Base-by-base conservation (phyloP, 2,888 invertebrate species). In the Cryptus viduatorius region DNA sequence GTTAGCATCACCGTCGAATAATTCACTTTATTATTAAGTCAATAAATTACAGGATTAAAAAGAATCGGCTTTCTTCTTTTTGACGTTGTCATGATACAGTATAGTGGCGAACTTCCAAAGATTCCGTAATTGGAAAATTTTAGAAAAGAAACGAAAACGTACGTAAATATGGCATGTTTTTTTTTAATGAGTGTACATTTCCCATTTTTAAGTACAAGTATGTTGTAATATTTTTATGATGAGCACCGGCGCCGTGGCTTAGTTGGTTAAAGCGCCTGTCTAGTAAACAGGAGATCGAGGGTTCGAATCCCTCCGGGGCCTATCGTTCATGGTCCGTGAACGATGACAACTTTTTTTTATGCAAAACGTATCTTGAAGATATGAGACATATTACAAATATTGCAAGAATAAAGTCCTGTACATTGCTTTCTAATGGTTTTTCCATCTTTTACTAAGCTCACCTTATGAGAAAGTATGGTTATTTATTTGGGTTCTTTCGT, bases 201-300 rank as follows among this genome's bases (percentile, higher is more conserved):
- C 24, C 10, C 8, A 19, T 24, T 19, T 24, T 3, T 10, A 10
- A 4, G 16, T 19, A 12, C n/a, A 79, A 72, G 29, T 79, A 44
- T 3, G 10, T 16, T 12, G 4, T 75, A 42, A 48, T 83, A 50
- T 16, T 56, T 7, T 8, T 31, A 19, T 12, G 71, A 67, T 71
- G 75, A 16, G 12, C 76, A 79, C 16, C 79, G 53, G 76, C 83
- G 79, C 95, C 95, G 95, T 96, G 96, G 96, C 96, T 96, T 96
- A 96, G 96, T 96, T 96, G 96, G 96, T 96, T 95, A 95, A 95
- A 95, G 95, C 95, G 95, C 95, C 95, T 95, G 95, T 95, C 95
- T 95, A 95, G 95, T 95, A 95, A 95, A 95, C 95, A 95, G 95
- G 95, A 95, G 95, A 95, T 95, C 95, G 95, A 94, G 95, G 94